Evolutionary conservation across 2,113 vertebrate species (phyloP), one percentile per base, ranked within the genome.

Genomic region (Gadus macrocephalus): DNA sequence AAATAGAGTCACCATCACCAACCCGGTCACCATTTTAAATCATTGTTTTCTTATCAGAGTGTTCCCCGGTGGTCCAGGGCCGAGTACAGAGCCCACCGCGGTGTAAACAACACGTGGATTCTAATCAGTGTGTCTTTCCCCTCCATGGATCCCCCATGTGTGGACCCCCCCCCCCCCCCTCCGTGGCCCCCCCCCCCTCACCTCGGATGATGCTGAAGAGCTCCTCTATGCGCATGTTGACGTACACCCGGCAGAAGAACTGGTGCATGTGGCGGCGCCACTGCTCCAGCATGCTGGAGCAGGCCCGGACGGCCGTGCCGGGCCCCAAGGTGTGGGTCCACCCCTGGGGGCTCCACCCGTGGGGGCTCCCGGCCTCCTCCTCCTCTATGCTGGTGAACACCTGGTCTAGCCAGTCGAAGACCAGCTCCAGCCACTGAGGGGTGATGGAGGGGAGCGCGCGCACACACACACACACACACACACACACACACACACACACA

Each of bases 151-250:
- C 9, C 42, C 42, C 12, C 42, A 1, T 20, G 20, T 20, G 25
- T 25, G n/a, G n/a, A n/a, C n/a, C n/a, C 22, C 22, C 1, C 22
- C 25, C 25, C 25, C 25, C 25, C 25, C 25, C 25, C 28, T 20
- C 20, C 1, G 20, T 20, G 20, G 20, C 20, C 20, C 25, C 15
- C n/a, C 42, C 22, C 56, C 55, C 7, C 78, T 56, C 28, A 97
- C 97, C 97, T 88, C 97, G 91, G 83, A 99, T 96, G 72, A 99
- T 96, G 83, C 95, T 95, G 92, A 99, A 99, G 38, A 99, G 95
- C 83, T 99, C 97, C 19, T 98, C 95, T 0, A 99, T 98, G 86
- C 97, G 92, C 92, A 99, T 95, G 88, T 93, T 93, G 68, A 97
- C 96, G 0, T 98, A 99, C 82, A 95, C 94, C 73, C 94, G 93